phyloP scores from a whole-genome alignment of 1,140 invertebrate species.

The Diprion similis region DNA sequence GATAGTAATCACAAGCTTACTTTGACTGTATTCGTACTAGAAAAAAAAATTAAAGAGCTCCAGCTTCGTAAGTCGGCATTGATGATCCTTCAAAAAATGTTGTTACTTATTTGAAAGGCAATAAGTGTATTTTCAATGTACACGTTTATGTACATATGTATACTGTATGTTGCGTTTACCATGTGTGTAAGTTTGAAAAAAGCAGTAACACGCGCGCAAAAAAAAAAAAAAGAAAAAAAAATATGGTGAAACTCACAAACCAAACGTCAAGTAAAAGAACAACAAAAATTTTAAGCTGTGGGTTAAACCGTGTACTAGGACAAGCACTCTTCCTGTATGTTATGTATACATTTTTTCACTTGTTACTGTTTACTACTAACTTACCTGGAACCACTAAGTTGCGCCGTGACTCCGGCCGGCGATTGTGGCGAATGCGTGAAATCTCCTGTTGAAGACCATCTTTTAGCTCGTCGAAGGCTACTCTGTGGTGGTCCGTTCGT shows the following conservation, averaged over 20 bases:
- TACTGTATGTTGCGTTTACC: constrained; percentile 2
- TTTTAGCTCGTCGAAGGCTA: constrained; percentile 69
- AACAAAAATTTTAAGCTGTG: constrained; percentile 28
- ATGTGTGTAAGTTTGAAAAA: constrained; percentile 15
- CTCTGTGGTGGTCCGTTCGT: constrained; percentile 55
- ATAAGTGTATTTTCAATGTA: neutral
- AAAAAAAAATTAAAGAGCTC: neutral
- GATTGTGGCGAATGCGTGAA: constrained; percentile 66
- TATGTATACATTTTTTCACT: neutral
- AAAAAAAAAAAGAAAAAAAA: constrained; percentile 34
- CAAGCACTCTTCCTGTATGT: no score
- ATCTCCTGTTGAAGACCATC: constrained; percentile 85
- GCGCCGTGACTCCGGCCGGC: constrained; percentile 51
- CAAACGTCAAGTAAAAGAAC: constrained; percentile 15
- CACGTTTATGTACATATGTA: neutral
- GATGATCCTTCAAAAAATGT: neutral
- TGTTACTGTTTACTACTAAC: constrained; percentile 12
- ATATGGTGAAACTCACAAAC: constrained; percentile 26
- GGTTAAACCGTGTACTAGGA: constrained; percentile 15
- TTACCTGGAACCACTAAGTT: constrained; percentile 66
- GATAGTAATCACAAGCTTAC: neutral
- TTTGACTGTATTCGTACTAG: neutral
- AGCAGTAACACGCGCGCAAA: constrained; percentile 28
- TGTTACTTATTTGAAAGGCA: neutral
- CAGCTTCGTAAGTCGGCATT: neutral